Evolutionary conservation across 2,888 invertebrate genomes (phyloP).

Genomic region (Sipha maydis): DNA sequence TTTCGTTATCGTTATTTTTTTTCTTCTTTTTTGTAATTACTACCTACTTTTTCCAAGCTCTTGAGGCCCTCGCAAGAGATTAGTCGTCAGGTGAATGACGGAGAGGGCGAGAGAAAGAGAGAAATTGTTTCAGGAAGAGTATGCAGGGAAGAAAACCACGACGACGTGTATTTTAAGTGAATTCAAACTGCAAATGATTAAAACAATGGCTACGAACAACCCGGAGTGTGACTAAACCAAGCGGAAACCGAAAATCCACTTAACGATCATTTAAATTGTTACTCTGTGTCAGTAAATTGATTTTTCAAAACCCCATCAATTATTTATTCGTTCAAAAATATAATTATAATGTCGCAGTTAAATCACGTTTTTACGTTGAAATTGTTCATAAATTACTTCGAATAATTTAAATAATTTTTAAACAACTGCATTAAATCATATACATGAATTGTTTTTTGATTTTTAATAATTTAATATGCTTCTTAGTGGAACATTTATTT

Average conservation of each 20-base stretch:
- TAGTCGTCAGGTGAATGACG: constrained; percentile 15
- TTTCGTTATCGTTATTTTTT: background rate
- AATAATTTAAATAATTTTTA: background rate
- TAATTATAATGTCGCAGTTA: background rate
- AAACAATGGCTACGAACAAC: constrained; percentile 28
- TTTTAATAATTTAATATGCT: no score
- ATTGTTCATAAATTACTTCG: background rate
- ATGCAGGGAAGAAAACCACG: constrained; percentile 12
- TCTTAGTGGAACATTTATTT: no score
- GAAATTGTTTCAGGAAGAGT: background rate
- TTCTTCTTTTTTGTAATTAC: constrained; percentile 56
- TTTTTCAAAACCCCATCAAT: constrained; percentile 6
- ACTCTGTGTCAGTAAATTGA: background rate
- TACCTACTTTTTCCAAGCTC: constrained; percentile 43
- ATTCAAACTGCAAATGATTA: constrained; percentile 46
- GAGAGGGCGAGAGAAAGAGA: background rate
- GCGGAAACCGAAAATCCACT: constrained; percentile 39
- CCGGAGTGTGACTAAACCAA: constrained; percentile 38
- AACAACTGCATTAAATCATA: background rate
- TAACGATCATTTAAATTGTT: constrained; percentile 6
- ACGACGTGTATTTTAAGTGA: constrained; percentile 46
- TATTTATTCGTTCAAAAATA: background rate
- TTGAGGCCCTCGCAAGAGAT: constrained; percentile 6
- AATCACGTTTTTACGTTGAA: background rate
- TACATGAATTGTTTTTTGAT: no score